These are phyloP conservation scores for Girardia tigrina DNA, from an alignment of 2,888 invertebrate species.

Conservation along the genomic window DNA sequence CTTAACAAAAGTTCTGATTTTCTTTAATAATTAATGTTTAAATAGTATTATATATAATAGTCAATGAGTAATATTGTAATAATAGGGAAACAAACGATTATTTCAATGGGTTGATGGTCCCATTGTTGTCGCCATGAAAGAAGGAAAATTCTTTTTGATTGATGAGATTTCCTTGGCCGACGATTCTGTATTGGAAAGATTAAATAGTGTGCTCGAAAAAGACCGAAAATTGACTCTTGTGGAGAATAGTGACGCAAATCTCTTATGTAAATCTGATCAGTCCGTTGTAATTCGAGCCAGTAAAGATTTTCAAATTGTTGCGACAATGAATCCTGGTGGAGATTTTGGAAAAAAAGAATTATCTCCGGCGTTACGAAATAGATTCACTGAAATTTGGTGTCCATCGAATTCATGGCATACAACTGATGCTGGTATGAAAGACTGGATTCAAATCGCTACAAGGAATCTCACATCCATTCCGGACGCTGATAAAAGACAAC, in stretches of 20 bases:
- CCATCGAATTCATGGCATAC: constrained; percentile 49
- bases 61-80: too few relatives aligned
- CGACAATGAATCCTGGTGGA: constrained; percentile 98
- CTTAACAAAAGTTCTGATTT: too few relatives aligned
- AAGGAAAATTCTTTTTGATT: constrained; percentile 74
- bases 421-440: constrained; percentile 53
- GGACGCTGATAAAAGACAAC: constrained; percentile 39
- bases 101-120: constrained; percentile 98
- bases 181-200: constrained; percentile 85
- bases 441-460: constrained; percentile 66
- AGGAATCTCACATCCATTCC: constrained; percentile 58
- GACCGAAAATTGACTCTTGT: constrained; percentile 76
- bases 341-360: constrained; percentile 98
- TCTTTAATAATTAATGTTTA: too few relatives aligned
- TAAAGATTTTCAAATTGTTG: constrained; percentile 71
- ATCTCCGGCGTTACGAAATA: constrained; percentile 84
- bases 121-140: constrained; percentile 72
- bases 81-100: too few relatives aligned
- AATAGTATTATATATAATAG: too few relatives aligned
- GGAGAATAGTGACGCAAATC: constrained; percentile 53
- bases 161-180: constrained; percentile 98
- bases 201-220: constrained; percentile 84
- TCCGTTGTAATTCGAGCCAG: constrained; percentile 52
- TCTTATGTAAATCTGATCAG: constrained; percentile 38
- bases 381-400: constrained; percentile 98